A percentile compares a stretch with the other conserved stretches of the same genome.
Evolutionary conservation across 2,113 vertebrate species (phyloP).

Genomic region (Lagenorhynchus albirostris): DNA sequence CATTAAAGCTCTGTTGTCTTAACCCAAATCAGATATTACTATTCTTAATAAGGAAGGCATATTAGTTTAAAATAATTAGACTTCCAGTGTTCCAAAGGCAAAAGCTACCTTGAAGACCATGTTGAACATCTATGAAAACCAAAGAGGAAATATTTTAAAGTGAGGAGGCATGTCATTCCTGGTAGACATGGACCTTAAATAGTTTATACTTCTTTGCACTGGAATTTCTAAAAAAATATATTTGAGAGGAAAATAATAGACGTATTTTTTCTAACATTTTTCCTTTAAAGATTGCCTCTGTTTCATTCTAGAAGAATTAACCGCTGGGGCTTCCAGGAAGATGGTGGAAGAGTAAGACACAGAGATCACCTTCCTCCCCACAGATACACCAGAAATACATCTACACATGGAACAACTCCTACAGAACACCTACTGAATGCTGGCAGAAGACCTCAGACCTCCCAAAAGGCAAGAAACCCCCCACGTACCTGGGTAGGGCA

Average conservation of each 20-base stretch:
- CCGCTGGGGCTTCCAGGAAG: too few species aligned
- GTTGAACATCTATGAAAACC: background rate
- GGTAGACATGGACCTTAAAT: background rate
- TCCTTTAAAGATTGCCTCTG: background rate
- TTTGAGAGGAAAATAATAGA: background rate
- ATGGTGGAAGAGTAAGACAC: too few species aligned
- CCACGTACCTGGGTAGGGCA: too few species aligned
- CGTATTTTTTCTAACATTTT: background rate
- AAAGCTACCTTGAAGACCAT: background rate
- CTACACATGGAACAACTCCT: too few species aligned
- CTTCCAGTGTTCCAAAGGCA: background rate
- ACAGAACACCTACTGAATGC: too few species aligned
- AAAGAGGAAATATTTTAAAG: background rate
- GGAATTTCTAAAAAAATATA: background rate
- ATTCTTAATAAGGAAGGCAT: background rate
- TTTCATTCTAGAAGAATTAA: background rate
- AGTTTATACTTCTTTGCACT: background rate
- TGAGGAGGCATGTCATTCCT: background rate
- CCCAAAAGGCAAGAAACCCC: too few species aligned
- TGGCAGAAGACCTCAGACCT: too few species aligned
- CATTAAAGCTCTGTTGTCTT: background rate
- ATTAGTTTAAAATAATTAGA: background rate
- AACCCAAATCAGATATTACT: background rate
- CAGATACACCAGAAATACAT: too few species aligned
- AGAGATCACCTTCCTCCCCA: too few species aligned